These are phyloP conservation scores for Piaya cayana DNA, from an alignment of 2,113 vertebrate species.

Conservation along the genomic window DNA sequence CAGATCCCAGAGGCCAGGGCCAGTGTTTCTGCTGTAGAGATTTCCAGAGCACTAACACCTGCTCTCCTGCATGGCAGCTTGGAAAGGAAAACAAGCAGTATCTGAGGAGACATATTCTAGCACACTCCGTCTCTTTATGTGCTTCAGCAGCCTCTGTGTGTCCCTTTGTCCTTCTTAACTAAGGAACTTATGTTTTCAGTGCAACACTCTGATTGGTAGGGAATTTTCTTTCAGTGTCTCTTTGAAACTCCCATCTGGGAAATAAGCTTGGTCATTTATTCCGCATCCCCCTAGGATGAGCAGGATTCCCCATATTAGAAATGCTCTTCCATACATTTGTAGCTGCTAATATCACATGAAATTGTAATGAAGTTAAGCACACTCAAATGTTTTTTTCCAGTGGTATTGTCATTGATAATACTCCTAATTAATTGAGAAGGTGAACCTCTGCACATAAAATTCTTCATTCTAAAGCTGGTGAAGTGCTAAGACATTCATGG, in stretches of 20 bases:
- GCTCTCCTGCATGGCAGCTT: background rate
- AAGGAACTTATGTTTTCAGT: background rate
- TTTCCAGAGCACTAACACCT: slow-evolving; percentile 20
- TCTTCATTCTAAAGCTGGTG: background rate
- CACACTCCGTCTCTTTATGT: background rate
- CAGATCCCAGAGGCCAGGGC: slow-evolving; percentile 54
- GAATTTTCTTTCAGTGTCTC: background rate
- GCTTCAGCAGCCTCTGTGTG: background rate
- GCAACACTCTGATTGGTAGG: background rate
- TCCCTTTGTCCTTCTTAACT: background rate
- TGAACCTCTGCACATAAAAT: background rate
- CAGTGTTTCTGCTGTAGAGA: slow-evolving; percentile 1
- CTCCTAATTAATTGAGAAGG: background rate
- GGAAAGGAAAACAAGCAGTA: slow-evolving; percentile 19
- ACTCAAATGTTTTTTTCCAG: background rate
- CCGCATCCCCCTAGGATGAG: background rate
- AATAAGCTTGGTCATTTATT: background rate
- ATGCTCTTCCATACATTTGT: background rate
- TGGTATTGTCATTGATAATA: background rate
- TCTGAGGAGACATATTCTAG: background rate
- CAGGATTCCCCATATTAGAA: background rate
- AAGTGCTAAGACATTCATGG: background rate
- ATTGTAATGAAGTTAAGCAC: background rate
- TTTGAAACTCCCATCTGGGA: background rate
- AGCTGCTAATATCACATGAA: background rate